Percentiles rank a stretch among this genome's conserved stretches.
Evolutionary conservation across 1,140 invertebrate species (phyloP).

Genomic region (Sinonovacula constricta): DNA sequence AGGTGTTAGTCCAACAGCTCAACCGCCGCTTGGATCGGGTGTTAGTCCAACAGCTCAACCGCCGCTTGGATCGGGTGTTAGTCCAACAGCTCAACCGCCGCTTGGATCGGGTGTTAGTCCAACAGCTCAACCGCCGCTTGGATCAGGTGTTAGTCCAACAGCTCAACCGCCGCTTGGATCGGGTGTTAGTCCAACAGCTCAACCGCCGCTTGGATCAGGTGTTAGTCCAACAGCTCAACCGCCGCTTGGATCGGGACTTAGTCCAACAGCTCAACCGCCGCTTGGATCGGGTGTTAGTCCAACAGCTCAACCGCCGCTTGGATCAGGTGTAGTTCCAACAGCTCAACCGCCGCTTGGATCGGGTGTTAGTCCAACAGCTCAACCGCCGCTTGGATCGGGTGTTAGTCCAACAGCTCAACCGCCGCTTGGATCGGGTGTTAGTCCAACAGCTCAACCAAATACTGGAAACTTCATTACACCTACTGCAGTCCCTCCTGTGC

Average conservation of each 20-base stretch:
- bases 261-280: slow-evolving; percentile 32
- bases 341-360: background rate
- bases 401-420: slow-evolving; percentile 18
- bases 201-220: background rate
- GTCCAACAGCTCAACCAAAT: slow-evolving; percentile 14
- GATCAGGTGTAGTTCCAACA: slow-evolving; percentile 26
- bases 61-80: background rate
- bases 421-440: background rate
- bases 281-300: too few species aligned
- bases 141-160: slow-evolving; percentile 28
- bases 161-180: slow-evolving; percentile 13
- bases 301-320: too few species aligned
- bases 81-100: slow-evolving; percentile 27
- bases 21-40: slow-evolving; percentile 12
- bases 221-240: slow-evolving; percentile 33
- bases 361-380: slow-evolving; percentile 17
- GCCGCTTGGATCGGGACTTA: slow-evolving; percentile 9
- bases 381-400: background rate
- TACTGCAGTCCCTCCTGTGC: too few species aligned
- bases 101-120: background rate
- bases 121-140: slow-evolving; percentile 26
- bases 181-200: background rate
- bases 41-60: slow-evolving; percentile 16
- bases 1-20: slow-evolving; percentile 14
- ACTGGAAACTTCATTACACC: too few species aligned